A percentile compares a stretch with the other conserved stretches of the same genome.
Conservation (phyloP, 2,797 vertebrate species). For the Bradypodion pumilum region DNA sequence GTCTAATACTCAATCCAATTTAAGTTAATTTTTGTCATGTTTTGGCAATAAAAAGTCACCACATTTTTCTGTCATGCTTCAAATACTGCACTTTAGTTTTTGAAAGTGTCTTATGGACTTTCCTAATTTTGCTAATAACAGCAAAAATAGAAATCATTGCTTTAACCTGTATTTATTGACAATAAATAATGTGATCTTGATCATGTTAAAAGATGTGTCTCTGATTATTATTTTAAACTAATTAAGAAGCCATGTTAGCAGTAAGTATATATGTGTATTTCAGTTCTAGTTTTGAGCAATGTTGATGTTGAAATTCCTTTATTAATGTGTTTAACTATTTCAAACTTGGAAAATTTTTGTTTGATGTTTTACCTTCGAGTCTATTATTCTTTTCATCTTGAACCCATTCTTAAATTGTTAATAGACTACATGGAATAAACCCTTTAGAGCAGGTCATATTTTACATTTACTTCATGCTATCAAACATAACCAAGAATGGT, state of each 20-base stretch:
- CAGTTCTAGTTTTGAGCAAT: not conserved
- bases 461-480: not conserved
- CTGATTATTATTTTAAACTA: not conserved
- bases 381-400: not conserved
- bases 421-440: not conserved
- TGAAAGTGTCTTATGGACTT: not conserved
- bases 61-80: not conserved
- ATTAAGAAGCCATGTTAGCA: not conserved
- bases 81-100: not conserved
- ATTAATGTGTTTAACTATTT: not conserved
- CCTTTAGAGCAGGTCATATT: no score
- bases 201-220: not conserved
- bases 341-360: not conserved
- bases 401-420: not conserved
- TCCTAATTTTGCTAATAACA: not conserved
- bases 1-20: not conserved
- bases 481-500: not conserved
- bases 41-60: not conserved
- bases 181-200: constrained; percentile 1
- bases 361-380: no score
- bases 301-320: not conserved
- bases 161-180: not conserved
- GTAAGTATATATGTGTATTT: not conserved
- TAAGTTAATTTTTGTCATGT: not conserved
- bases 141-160: not conserved